Evolutionary conservation across 2,888 invertebrate species (phyloP), one percentile per base, ranked within the genome.

Genomic region (Oscheius sp.): DNA sequence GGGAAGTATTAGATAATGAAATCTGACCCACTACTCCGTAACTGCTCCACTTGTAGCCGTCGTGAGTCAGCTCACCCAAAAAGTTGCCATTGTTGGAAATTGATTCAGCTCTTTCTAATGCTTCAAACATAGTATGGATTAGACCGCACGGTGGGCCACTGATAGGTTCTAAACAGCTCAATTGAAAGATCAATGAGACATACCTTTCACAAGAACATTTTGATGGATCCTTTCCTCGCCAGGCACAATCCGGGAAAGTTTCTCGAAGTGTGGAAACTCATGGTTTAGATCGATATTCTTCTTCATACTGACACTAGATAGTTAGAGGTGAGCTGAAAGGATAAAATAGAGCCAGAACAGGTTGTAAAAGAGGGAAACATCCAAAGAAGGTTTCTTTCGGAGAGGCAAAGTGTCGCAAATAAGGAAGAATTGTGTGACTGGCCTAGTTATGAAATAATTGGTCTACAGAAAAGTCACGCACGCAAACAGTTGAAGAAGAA

Each of bases 161-260:
- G 12, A 78, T 75, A 3, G 75, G 75, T 22, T 69, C 80, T 80
- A 44, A 38, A 62, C 12, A 4, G 17, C 20, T 6, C 8, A 12
- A 49, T 49, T 26, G 26, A 20, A 24, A 36, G 36, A 36, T 9
- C 8, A 36, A 36, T 8, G 14, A 17, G 38, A 65, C 71, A 70
- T 26, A 80, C 81, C 68, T 0, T 72, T 41, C 22, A 78, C 71
- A 12, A 80, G 71, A 8, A 79, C 70, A 64, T 73, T 78, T 44
- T 80, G 73, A 41, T 73, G 70, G 22, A 82, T 81, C 41, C 79
- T 54, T 59, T 82, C 82, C 17, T 74, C 74, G 17, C 80, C 82
- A 22, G 76, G 75, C 17, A 81, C 38, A 4, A 80, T 49, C 5
- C 76, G 24, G 6, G 80, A 82, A 57, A 74, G 74, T 22, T 70